phyloP scores from a whole-genome alignment of 2,888 invertebrate genomes.

The Adelognathus sp. region DNA sequence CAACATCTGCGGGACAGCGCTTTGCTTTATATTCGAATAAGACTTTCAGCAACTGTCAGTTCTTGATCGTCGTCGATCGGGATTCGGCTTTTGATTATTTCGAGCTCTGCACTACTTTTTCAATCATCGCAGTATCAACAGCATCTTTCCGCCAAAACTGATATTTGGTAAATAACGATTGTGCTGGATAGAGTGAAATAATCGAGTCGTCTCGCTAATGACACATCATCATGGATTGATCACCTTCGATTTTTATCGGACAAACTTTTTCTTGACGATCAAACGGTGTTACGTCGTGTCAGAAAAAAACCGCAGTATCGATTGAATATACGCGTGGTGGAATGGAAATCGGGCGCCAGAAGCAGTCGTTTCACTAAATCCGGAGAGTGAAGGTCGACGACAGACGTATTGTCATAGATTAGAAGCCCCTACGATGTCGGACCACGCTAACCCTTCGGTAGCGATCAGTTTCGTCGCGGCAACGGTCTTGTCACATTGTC shows the following conservation, averaged over 20 bases:
- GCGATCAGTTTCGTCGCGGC: conserved; percentile 27
- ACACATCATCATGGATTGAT: too few relatives aligned
- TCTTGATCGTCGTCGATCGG: conserved; percentile 21
- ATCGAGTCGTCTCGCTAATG: too few relatives aligned
- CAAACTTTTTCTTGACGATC: too few relatives aligned
- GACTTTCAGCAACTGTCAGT: conserved; percentile 22
- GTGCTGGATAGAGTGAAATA: background rate
- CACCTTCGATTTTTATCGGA: too few relatives aligned
- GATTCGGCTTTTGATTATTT: background rate
- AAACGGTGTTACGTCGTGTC: too few relatives aligned
- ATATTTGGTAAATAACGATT: conserved; percentile 28
- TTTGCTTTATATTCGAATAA: conserved; percentile 3
- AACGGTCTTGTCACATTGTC: conserved; percentile 1
- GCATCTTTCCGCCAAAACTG: background rate
- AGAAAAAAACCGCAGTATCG: too few relatives aligned
- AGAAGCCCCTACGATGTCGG: conserved; percentile 41
- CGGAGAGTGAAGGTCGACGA: conserved; percentile 33
- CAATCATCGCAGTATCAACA: background rate
- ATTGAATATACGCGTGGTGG: too few relatives aligned
- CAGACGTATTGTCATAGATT: conserved; percentile 37
- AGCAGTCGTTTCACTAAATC: background rate
- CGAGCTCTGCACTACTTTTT: background rate
- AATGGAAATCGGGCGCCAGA: background rate
- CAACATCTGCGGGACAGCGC: background rate
- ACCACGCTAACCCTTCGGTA: background rate